Evolutionary conservation across 2,113 vertebrate genomes (phyloP).

Genomic region (Tragulus kanchil): DNA sequence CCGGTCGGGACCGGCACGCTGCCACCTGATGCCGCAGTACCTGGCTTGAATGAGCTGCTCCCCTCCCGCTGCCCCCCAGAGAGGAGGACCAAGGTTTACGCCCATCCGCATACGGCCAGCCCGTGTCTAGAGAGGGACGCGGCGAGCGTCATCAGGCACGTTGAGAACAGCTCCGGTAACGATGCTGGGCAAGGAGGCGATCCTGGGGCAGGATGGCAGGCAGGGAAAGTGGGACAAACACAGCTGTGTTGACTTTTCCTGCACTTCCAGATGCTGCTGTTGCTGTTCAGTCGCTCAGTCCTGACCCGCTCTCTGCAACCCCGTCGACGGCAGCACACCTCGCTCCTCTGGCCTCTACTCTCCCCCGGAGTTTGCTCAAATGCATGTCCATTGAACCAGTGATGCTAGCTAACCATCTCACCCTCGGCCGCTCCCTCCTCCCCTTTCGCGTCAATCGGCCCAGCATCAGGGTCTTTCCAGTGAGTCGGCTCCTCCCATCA

Average conservation of each 20-base stretch:
- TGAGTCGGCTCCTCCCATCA: background rate
- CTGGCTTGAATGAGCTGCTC: background rate
- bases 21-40: background rate
- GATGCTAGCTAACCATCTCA: background rate
- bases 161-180: accelerated
- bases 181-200: background rate
- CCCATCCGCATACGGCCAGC: too few relatives aligned
- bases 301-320: background rate
- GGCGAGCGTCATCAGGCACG: background rate
- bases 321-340: background rate
- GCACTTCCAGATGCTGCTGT: background rate
- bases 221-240: background rate
- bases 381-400: background rate
- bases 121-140: background rate
- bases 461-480: background rate
- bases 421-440: background rate
- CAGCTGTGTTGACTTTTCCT: accelerated
- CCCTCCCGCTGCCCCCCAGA: background rate
- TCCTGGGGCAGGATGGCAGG: background rate
- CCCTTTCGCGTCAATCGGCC: background rate
- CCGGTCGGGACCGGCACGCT: background rate
- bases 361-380: background rate
- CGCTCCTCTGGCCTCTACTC: background rate
- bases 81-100: background rate
- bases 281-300: background rate